These are phyloP conservation scores for Agrilus cyanescens DNA, from an alignment of 2,888 invertebrate species.

Conservation along the genomic window DNA sequence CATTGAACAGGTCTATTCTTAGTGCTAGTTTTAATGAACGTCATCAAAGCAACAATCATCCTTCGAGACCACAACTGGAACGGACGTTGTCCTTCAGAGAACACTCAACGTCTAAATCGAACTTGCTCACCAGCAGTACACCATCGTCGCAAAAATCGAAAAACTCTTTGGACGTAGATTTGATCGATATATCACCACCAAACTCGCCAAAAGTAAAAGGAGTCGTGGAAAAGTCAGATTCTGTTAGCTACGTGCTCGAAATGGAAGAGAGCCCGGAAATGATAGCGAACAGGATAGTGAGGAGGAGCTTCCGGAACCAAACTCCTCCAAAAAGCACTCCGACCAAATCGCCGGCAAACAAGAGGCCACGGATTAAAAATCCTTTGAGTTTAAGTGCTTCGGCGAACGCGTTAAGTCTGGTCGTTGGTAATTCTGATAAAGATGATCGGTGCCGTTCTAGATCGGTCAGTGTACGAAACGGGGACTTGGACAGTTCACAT, in stretches of 20 bases:
- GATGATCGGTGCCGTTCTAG: constrained; percentile 33
- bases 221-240: constrained; percentile 74
- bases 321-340: constrained; percentile 34
- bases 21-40: constrained; percentile 30
- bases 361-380: constrained; percentile 35
- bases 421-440: constrained; percentile 27
- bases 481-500: constrained; percentile 17
- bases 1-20: constrained; percentile 25
- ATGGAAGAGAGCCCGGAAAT: constrained; percentile 62
- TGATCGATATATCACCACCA: constrained; percentile 42
- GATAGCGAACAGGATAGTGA: constrained; percentile 56
- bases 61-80: constrained; percentile 20
- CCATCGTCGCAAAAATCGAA: constrained; percentile 23
- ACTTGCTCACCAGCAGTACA: constrained; percentile 13
- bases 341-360: constrained; percentile 30
- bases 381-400: constrained; percentile 40
- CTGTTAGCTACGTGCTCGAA: constrained; percentile 77
- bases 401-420: constrained; percentile 35
- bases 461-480: constrained; percentile 30
- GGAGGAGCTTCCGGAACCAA: constrained; percentile 50
- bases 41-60: constrained; percentile 9
- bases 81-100: constrained; percentile 29
- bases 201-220: constrained; percentile 68
- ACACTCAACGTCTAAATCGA: constrained; percentile 19
- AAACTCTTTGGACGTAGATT: constrained; percentile 24